Evolutionary conservation across 2,888 invertebrate genomes (phyloP).

Genomic region (Antheraea assamensis): DNA sequence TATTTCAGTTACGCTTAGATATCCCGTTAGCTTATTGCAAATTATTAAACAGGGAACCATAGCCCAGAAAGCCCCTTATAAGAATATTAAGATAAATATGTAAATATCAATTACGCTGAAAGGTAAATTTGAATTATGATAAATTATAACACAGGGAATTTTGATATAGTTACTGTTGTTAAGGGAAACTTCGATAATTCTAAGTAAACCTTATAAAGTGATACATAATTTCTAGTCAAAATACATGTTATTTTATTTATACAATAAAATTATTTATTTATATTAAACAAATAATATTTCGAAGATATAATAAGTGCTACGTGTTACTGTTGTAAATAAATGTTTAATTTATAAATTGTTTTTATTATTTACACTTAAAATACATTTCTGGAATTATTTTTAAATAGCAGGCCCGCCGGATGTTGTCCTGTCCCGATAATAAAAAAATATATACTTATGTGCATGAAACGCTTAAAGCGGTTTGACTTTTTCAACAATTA

Average conservation of each 20-base stretch:
- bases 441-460: no score
- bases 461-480: no score
- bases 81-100: neutral
- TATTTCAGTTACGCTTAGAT: neutral
- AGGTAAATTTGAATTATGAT: neutral
- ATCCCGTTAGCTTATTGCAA: neutral
- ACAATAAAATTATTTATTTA: neutral
- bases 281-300: slow-evolving; percentile 27
- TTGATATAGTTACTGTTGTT: neutral
- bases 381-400: neutral
- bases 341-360: slow-evolving; percentile 41
- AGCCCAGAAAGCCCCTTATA: no score
- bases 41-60: neutral
- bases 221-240: slow-evolving; percentile 20
- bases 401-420: no score
- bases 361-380: slow-evolving; percentile 14
- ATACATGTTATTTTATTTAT: neutral
- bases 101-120: neutral
- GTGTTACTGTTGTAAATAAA: slow-evolving; percentile 65
- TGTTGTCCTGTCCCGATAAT: no score
- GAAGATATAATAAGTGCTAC: slow-evolving; percentile 75
- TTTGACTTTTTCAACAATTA: no score
- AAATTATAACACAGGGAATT: neutral
- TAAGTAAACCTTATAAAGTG: slow-evolving; percentile 18
- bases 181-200: neutral